These are phyloP conservation scores for Piscicola geometra DNA, from an alignment of 2,888 invertebrate genomes.

Conservation along the genomic window DNA sequence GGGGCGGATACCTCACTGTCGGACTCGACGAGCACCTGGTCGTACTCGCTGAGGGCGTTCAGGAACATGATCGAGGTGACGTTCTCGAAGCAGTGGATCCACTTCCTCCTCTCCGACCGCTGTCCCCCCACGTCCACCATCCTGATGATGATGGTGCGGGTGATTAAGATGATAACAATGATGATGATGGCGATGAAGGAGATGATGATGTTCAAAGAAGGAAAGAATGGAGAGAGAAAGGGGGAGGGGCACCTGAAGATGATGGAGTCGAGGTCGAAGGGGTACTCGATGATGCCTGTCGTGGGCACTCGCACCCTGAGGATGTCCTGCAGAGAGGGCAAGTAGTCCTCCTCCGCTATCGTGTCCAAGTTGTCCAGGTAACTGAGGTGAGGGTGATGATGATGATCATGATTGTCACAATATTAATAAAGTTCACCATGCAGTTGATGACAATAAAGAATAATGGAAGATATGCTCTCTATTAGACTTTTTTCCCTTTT, in stretches of 20 bases:
- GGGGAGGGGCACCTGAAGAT: conserved; percentile 80
- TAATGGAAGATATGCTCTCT: neutral
- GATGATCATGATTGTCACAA: neutral
- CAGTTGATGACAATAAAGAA: neutral
- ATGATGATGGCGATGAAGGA: neutral
- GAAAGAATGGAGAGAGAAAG: neutral
- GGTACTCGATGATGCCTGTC: conserved; percentile 99
- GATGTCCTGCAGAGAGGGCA: conserved; percentile 99
- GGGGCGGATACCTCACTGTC: conserved; percentile 82
- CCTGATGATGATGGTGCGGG: conserved; percentile 60
- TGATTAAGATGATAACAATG: neutral
- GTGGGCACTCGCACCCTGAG: conserved; percentile 98
- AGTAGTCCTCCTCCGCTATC: conserved; percentile 84
- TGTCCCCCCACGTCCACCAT: conserved; percentile 99
- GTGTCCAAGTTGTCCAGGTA: conserved; percentile 98
- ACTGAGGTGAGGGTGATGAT: conserved; percentile 65
- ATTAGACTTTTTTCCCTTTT: neutral
- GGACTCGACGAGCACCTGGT: conserved; percentile 89
- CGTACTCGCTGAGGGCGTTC: conserved; percentile 88
- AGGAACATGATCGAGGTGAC: conserved; percentile 99
- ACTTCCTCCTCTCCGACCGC: conserved; percentile 98
- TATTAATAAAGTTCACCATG: neutral
- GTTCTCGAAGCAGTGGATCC: conserved; percentile 99
- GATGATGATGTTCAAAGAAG: neutral
- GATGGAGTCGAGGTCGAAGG: conserved; percentile 99